Conservation (phyloP, 2,888 invertebrate species). For the Lasioglossum malachurum region DNA sequence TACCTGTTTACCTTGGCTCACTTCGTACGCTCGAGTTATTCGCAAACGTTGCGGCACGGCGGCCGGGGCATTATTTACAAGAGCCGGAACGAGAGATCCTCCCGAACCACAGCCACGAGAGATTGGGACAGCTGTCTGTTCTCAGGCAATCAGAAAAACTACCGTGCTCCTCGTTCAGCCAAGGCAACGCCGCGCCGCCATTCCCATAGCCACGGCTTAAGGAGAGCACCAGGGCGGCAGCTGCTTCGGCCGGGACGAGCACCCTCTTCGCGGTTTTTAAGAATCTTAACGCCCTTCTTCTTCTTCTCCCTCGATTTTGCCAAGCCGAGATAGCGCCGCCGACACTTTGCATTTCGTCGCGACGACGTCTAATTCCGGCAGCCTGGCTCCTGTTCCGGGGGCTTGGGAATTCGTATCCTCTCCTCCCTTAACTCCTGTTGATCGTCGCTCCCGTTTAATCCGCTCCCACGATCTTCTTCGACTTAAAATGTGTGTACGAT, state of each 20-base stretch:
- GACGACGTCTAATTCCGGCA: slow-evolving; percentile 71
- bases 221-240: slow-evolving; percentile 65
- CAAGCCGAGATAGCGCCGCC: slow-evolving; percentile 72
- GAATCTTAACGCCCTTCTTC: slow-evolving; percentile 78
- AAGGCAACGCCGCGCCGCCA: slow-evolving; percentile 57
- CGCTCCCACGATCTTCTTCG: slow-evolving; percentile 32
- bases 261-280: slow-evolving; percentile 77
- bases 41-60: slow-evolving; percentile 66
- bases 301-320: slow-evolving; percentile 53
- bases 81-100: slow-evolving; percentile 57
- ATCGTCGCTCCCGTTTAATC: slow-evolving; percentile 32
- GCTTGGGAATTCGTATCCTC: slow-evolving; percentile 16
- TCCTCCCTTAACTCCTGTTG: slow-evolving; percentile 44
- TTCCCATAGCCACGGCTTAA: slow-evolving; percentile 70
- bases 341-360: slow-evolving; percentile 79
- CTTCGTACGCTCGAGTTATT: slow-evolving; percentile 72
- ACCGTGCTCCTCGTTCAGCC: slow-evolving; percentile 60
- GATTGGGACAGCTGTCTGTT: slow-evolving; percentile 84
- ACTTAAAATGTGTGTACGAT: not conserved
- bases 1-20: slow-evolving; percentile 60
- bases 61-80: slow-evolving; percentile 74
- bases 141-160: slow-evolving; percentile 84
- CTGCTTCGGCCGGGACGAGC: slow-evolving; percentile 60
- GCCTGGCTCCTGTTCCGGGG: not conserved
- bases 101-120: slow-evolving; percentile 67